Evolutionary conservation across 2,888 invertebrate species (phyloP), one percentile per base, ranked within the genome.

Genomic region (Drosophila neotestacea): DNA sequence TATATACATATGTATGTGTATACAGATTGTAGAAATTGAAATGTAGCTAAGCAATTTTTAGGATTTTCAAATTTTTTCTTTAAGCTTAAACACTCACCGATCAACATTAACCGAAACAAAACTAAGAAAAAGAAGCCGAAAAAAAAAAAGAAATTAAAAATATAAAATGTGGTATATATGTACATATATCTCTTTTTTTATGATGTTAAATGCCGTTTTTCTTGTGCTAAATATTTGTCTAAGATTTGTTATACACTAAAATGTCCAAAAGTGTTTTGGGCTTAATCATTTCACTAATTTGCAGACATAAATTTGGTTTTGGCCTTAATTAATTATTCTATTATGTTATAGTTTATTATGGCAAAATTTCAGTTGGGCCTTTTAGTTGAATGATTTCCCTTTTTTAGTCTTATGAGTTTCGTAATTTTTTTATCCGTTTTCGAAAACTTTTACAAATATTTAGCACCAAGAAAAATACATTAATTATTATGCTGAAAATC

Each of bases 21-120:
- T 16, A 42, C 22, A 47, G n/a, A 42, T 28, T 59, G 46, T 56
- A 58, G 34, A 50, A 61, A 65, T 59, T 59, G 46, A 79, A 73
- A 55, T 73, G 60, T 85, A 86, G 73, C 67, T 83, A 85, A 83
- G 88, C 70, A 83, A 83, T 77, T 79, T 79, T 69, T 88, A 88
- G 80, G 83, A 85, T 88, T 82, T 85, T 85, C 62, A 77, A 88
- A 85, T 70, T 85, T 58, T 68, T 51, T 16, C 41, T 28, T 56
- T 70, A 79, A 70, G 70, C 62, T 56, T 68, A 30, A 73, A 70
- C 61, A 76, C 78, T 66, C 66, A 77, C 59, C 60, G 60, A 70
- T 70, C 64, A 76, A 76, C 56, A 55, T 58, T 55, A 60, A 76
- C 48, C 22, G 42, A 62, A 36, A 38, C 27, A 13, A 36, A 32